Conservation (phyloP, 2,888 invertebrate genomes). For the Lochmaea crataegi region DNA sequence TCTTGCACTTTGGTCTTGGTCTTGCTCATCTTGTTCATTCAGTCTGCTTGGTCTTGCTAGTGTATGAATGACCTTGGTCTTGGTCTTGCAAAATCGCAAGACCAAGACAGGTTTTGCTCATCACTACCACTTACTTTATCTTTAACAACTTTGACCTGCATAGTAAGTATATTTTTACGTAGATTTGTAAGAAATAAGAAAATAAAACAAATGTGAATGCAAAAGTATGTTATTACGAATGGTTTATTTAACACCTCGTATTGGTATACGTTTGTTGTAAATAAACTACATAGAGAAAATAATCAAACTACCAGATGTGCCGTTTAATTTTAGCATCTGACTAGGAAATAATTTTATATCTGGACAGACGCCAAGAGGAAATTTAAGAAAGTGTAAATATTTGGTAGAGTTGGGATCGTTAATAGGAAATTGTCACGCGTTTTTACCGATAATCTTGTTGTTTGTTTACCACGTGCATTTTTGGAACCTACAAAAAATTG, state of each 20-base stretch:
- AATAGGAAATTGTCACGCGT: not conserved
- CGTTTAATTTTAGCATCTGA: slow-evolving; percentile 1
- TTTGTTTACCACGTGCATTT: too few relatives aligned
- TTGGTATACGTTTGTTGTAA: not conserved
- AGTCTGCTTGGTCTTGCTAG: too few relatives aligned
- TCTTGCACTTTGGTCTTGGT: too few relatives aligned
- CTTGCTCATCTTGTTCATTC: too few relatives aligned
- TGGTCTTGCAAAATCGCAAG: too few relatives aligned
- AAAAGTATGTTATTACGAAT: not conserved
- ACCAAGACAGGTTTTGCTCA: too few relatives aligned
- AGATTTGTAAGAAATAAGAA: not conserved
- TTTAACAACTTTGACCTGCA: not conserved
- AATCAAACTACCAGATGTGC: not conserved
- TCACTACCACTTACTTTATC: not conserved
- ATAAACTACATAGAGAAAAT: not conserved
- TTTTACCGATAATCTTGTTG: too few relatives aligned
- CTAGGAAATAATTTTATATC: not conserved
- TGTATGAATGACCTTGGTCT: too few relatives aligned
- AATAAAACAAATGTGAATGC: not conserved
- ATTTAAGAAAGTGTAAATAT: not conserved
- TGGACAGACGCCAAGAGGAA: not conserved
- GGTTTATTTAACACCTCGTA: not conserved
- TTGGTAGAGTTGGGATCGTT: not conserved
- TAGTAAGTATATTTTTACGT: not conserved
- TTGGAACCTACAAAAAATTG: too few relatives aligned